Evolutionary conservation across 2,888 invertebrate genomes (phyloP).

Genomic region (Physocephala rufipes): DNA sequence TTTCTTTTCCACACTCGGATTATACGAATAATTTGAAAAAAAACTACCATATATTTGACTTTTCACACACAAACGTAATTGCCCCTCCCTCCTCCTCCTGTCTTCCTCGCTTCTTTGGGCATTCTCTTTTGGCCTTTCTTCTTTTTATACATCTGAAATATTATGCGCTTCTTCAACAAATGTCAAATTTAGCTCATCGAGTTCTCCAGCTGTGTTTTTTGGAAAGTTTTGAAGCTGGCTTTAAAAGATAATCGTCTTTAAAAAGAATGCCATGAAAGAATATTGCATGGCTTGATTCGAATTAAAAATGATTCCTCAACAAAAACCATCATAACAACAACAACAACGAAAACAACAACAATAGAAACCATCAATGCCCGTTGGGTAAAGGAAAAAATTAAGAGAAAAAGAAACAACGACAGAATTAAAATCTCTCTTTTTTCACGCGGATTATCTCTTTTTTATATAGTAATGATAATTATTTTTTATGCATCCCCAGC

Average conservation of each 20-base stretch:
- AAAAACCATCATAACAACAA: neutral
- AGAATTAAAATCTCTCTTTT: neutral
- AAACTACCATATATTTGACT: too few species aligned
- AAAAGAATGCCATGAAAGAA: slow-evolving; percentile 1
- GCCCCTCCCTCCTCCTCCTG: neutral
- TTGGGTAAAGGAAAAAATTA: neutral
- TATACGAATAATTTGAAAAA: neutral
- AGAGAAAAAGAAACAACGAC: neutral
- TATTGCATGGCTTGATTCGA: too few species aligned
- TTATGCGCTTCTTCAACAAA: neutral
- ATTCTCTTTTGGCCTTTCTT: neutral
- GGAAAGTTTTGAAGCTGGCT: neutral
- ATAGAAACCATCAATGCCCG: neutral
- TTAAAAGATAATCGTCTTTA: slow-evolving; percentile 7
- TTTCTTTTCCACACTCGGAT: neutral
- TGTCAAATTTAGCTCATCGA: neutral
- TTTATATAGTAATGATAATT: slow-evolving; percentile 30
- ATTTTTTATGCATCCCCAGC: slow-evolving; percentile 31
- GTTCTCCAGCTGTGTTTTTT: neutral
- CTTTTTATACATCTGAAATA: neutral
- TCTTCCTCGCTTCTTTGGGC: neutral
- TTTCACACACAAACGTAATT: neutral
- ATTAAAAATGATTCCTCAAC: slow-evolving; percentile 9
- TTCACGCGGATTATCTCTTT: slow-evolving; percentile 33
- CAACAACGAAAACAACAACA: neutral